Evolutionary conservation across 1,140 invertebrate species (phyloP).

Genomic region (Plodia interpunctella): DNA sequence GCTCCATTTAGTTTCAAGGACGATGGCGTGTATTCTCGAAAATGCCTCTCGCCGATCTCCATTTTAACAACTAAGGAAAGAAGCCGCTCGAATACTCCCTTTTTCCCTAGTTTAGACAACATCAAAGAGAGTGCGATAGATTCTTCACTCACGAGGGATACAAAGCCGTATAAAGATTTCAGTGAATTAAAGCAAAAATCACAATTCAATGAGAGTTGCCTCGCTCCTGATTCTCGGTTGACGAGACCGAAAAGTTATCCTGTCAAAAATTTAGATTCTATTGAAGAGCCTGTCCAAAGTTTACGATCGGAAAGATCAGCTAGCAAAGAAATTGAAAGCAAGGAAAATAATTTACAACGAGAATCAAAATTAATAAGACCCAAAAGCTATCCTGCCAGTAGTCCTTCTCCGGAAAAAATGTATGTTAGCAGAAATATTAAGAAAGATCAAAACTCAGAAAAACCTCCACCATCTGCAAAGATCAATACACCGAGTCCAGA

Average conservation of each 20-base stretch:
- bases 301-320: constrained; percentile 24
- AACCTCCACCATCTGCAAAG: constrained; percentile 15
- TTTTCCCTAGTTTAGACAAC: constrained; percentile 71
- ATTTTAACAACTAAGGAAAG: constrained; percentile 55
- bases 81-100: constrained; percentile 70
- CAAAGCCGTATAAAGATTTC: constrained; percentile 11
- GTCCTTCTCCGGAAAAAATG: constrained; percentile 65
- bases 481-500: constrained; percentile 23
- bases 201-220: constrained; percentile 20
- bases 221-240: constrained; percentile 51
- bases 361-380: constrained; percentile 80
- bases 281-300: constrained; percentile 42
- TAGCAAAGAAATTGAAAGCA: constrained; percentile 43
- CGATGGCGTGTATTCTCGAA: constrained; percentile 40
- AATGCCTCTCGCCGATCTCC: constrained; percentile 59
- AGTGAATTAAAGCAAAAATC: constrained; percentile 23
- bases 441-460: constrained; percentile 39
- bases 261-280: constrained; percentile 55
- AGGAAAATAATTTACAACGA: constrained; percentile 47
- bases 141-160: constrained; percentile 12
- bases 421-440: constrained; percentile 44
- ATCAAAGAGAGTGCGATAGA: constrained; percentile 60
- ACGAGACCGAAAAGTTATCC: constrained; percentile 70
- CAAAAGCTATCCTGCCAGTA: constrained; percentile 78
- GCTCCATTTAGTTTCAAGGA: constrained; percentile 35